Base-by-base conservation (phyloP, 2,113 vertebrate species). In the Chloebia gouldiae region DNA sequence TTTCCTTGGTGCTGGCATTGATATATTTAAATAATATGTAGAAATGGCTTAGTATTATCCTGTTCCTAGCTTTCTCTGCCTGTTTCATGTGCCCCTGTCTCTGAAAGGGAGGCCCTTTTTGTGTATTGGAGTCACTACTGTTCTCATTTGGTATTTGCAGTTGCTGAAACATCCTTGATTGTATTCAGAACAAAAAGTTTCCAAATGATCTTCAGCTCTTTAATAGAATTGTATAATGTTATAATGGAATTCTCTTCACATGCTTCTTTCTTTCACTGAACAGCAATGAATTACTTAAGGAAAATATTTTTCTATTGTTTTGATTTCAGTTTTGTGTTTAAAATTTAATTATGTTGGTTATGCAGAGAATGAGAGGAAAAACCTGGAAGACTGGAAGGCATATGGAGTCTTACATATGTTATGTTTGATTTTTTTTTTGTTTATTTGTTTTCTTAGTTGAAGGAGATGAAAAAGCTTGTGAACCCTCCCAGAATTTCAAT, bases 381-480 rank as follows among this genome's bases (percentile, higher is more conserved):
- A 31, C 5, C 27, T 85, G 45, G 17, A 20, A 78, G n/a, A 5
- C 23, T 86, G 51, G 12, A 23, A 78, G 51, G 19, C 72, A 85
- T 39, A 82, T 33, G 6, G 28, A 84, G n/a, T 81, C 47, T 97
- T 80, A 75, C 3, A 8, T 56, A 79, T 3, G 57, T 78, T 27
- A 47, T 33, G 19, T 20, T 51, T 59, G 15, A 40, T 45, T 53
- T 42, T 3, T 40, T 84, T 45, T n/a, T 87, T 50, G 2, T 69
- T 70, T 30, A 12, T 8, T 91, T 83, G 83, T 78, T 73, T 53
- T 92, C 75, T 31, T 15, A 98, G 98, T 98, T 97, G 97, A 98
- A 95, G 98, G 97, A 59, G 96, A 98, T 73, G 94, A 93, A 91
- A 95, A 92, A 82, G n/a, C 96, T 81, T 98, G 98, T 93, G 97